Percentiles rank a stretch among this genome's conserved stretches.
Evolutionary conservation across 2,888 invertebrate species (phyloP).

Genomic region (Zygogramma bicolorata): DNA sequence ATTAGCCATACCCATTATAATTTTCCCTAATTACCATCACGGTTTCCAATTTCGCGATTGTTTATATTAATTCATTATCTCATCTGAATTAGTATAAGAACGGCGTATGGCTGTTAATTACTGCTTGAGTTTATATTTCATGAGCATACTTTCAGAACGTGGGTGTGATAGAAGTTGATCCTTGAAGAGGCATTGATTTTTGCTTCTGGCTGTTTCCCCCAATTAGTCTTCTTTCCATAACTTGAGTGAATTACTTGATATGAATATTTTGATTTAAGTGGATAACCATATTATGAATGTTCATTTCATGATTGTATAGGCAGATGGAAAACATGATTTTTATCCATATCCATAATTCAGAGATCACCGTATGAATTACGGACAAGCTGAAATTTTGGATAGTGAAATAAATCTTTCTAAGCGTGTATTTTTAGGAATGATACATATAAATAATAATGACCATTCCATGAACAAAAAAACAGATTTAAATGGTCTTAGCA

Average conservation of each 20-base stretch:
- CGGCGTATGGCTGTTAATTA: neutral
- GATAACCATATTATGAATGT: neutral
- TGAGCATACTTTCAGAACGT: neutral
- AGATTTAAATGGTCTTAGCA: too few relatives aligned
- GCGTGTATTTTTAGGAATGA: too few relatives aligned
- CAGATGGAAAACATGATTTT: too few relatives aligned
- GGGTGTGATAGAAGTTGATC: neutral
- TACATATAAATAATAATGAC: too few relatives aligned
- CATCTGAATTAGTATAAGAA: neutral
- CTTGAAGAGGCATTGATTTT: neutral
- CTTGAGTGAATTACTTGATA: neutral
- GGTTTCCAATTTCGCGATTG: slow-evolving; percentile 12
- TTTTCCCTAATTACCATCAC: slow-evolving; percentile 30
- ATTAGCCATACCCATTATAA: slow-evolving; percentile 33
- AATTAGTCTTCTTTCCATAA: neutral
- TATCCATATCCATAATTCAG: too few relatives aligned
- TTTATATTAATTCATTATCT: slow-evolving; percentile 12
- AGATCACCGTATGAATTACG: too few relatives aligned
- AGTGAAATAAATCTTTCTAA: too few relatives aligned
- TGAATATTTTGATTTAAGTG: neutral
- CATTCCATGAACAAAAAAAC: too few relatives aligned
- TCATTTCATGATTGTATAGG: too few relatives aligned
- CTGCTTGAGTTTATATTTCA: neutral
- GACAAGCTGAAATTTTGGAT: too few relatives aligned
- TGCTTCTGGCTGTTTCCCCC: neutral